Evolutionary conservation across 2,888 invertebrate genomes (phyloP).

Genomic region (Troilus luridus): DNA sequence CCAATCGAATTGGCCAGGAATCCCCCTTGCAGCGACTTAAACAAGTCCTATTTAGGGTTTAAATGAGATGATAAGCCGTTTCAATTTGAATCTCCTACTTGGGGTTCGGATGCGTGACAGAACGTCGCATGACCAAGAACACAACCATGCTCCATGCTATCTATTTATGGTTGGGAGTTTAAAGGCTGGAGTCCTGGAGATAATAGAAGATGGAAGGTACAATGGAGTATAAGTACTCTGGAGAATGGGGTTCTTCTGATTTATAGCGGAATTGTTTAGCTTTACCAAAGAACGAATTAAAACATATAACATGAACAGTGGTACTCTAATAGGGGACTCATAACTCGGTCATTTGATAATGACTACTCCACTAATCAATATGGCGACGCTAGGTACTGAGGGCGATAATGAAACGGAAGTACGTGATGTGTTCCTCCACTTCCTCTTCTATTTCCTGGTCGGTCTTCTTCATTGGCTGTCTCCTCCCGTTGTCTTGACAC

Average conservation of each 20-base stretch:
- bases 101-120: neutral
- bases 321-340: too few relatives aligned
- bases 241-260: neutral
- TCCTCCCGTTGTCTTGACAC: neutral
- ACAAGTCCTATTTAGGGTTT: too few relatives aligned
- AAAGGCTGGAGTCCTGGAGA: neutral
- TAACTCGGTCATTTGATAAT: too few relatives aligned
- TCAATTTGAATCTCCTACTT: neutral
- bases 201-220: neutral
- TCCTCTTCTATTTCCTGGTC: slow-evolving; percentile 7
- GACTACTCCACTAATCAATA: too few relatives aligned
- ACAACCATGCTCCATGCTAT: neutral
- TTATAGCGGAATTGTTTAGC: neutral
- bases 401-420: neutral
- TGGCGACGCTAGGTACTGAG: neutral
- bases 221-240: neutral
- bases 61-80: neutral
- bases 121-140: neutral
- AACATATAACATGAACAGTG: too few relatives aligned
- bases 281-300: too few relatives aligned
- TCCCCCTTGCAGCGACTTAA: neutral
- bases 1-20: neutral
- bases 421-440: neutral
- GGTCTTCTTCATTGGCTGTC: neutral
- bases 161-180: neutral